These are phyloP conservation scores for Ptychadena robeensis DNA, from an alignment of 2,797 vertebrate species.

Conservation along the genomic window DNA sequence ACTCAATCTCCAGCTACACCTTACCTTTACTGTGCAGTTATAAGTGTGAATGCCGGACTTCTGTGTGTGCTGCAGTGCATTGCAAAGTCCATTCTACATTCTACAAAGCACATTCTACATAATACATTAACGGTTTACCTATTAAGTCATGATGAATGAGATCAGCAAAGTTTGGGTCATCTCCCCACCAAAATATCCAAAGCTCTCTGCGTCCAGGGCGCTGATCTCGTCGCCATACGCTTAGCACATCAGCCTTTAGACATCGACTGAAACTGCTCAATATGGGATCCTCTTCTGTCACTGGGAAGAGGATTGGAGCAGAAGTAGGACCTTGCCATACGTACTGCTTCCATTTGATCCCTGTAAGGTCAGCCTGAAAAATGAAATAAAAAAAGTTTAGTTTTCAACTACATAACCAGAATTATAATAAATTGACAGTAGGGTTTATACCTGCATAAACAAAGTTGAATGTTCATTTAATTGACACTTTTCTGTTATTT, in stretches of 20 bases:
- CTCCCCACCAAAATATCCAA: constrained; percentile 99
- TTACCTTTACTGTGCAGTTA: too few species aligned
- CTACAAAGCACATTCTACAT: too few species aligned
- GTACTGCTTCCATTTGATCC: constrained; percentile 98
- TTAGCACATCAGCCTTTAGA: constrained; percentile 93
- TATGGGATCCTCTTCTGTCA: constrained; percentile 98
- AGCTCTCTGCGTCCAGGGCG: constrained; percentile 92
- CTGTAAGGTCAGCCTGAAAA: constrained; percentile 92
- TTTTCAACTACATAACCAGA: too few species aligned
- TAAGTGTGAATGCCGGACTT: too few species aligned
- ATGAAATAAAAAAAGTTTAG: background rate
- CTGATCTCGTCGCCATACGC: constrained; percentile 94
- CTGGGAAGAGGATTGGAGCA: constrained; percentile 94
- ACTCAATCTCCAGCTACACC: too few species aligned
- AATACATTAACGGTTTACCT: constrained; percentile 75
- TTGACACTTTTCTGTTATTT: too few species aligned
- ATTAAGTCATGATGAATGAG: constrained; percentile 94
- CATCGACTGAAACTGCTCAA: constrained; percentile 98
- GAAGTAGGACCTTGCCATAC: constrained; percentile 96
- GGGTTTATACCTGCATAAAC: too few species aligned
- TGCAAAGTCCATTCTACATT: too few species aligned
- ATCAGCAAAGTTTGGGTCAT: constrained; percentile 92
- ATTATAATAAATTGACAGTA: too few species aligned
- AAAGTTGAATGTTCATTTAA: too few species aligned
- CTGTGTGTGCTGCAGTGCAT: too few species aligned